These are phyloP conservation scores for Hepsetus odoe DNA, from an alignment of 2,113 vertebrate genomes.

Conservation along the genomic window DNA sequence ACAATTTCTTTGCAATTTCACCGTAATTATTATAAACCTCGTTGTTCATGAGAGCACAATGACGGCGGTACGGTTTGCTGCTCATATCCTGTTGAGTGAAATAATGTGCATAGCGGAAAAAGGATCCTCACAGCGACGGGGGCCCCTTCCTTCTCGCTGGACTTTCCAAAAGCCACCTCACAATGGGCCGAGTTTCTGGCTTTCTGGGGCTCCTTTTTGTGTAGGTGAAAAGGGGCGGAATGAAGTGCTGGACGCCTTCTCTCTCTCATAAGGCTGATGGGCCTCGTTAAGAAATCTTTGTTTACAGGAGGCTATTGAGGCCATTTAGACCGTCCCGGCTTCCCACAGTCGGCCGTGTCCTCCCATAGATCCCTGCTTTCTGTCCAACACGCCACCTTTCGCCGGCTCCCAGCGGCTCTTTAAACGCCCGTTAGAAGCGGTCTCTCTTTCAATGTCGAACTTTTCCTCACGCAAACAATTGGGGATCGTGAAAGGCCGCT, in stretches of 20 bases:
- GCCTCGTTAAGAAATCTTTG: constrained; percentile 23
- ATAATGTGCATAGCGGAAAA: constrained; percentile 33
- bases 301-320: constrained; percentile 25
- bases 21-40: too few species aligned
- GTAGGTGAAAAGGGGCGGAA: constrained; percentile 12
- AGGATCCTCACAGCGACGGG: constrained; percentile 22
- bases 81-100: constrained; percentile 27
- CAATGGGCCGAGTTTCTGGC: constrained; percentile 28
- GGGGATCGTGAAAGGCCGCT: not conserved
- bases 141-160: not conserved
- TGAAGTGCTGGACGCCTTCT: constrained; percentile 22
- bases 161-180: constrained; percentile 29
- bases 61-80: too few species aligned
- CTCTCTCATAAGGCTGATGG: constrained; percentile 33
- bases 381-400: constrained; percentile 20
- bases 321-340: not conserved
- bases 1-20: too few species aligned
- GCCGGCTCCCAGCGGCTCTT: not conserved
- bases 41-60: too few species aligned
- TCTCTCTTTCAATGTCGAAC: not conserved
- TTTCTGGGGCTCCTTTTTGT: constrained; percentile 19
- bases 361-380: constrained; percentile 3
- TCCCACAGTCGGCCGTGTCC: constrained; percentile 4
- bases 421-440: not conserved
- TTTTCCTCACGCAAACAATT: not conserved